phyloP scores from a whole-genome alignment of 2,113 vertebrate genomes.

The Ia io region DNA sequence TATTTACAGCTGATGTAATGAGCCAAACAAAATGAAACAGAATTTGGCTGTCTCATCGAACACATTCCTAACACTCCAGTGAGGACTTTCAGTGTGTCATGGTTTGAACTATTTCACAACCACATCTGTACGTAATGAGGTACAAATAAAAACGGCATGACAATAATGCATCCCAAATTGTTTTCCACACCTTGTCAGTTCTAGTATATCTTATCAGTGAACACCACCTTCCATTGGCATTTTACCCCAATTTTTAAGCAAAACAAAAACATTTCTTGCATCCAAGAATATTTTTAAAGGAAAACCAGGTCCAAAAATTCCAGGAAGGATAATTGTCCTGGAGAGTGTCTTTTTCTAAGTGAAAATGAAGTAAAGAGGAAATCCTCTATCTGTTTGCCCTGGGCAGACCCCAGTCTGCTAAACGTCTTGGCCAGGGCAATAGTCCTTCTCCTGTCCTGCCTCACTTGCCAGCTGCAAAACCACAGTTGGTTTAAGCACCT shows the following conservation, averaged over 20 bases:
- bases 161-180: not conserved
- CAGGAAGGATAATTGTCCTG: slow-evolving; percentile 62
- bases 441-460: slow-evolving; percentile 5
- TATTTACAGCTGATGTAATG: slow-evolving; percentile 9
- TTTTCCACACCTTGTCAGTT: not conserved
- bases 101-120: slow-evolving; percentile 46
- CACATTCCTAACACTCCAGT: slow-evolving; percentile 69
- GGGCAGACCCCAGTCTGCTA: slow-evolving; percentile 31
- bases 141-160: not conserved
- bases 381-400: not conserved
- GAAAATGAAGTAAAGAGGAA: slow-evolving; percentile 54
- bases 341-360: slow-evolving; percentile 54
- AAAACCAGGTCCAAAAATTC: slow-evolving; percentile 33
- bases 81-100: slow-evolving; percentile 38
- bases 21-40: slow-evolving; percentile 59
- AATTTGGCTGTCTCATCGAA: slow-evolving; percentile 44
- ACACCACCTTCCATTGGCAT: not conserved
- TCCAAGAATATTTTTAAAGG: not conserved
- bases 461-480: slow-evolving; percentile 67
- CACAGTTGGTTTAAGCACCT: slow-evolving; percentile 77
- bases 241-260: slow-evolving; percentile 28
- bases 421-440: slow-evolving; percentile 48
- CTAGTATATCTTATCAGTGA: not conserved
- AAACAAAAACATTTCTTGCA: not conserved
- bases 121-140: not conserved